Evolutionary conservation across 2,797 vertebrate genomes (phyloP).

Genomic region (Microhierax caerulescens): DNA sequence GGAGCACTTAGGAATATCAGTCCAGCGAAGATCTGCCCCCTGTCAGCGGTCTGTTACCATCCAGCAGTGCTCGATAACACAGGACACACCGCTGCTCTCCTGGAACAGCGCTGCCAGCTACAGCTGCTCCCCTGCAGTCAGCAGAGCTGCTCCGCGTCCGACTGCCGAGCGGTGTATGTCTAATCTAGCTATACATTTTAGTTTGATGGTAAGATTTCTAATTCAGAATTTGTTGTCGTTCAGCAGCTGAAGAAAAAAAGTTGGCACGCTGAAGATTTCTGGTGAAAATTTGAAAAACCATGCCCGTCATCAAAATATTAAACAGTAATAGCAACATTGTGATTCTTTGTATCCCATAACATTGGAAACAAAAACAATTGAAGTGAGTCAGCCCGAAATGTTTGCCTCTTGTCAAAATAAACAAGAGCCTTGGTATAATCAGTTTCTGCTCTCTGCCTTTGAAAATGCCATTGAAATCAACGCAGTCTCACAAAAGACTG

Average conservation of each 20-base stretch:
- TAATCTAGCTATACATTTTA: neutral
- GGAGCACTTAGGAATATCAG: neutral
- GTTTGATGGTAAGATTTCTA: neutral
- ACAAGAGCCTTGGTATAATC: neutral
- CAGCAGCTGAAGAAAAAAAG: neutral
- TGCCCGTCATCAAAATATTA: slow-evolving; percentile 8
- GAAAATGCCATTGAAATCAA: neutral
- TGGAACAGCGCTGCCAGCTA: neutral
- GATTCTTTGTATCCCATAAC: neutral
- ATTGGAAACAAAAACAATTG: neutral
- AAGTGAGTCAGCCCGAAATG: neutral
- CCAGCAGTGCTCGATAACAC: neutral
- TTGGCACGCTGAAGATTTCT: neutral
- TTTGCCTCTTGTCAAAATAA: slow-evolving; percentile 10
- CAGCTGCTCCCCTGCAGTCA: neutral
- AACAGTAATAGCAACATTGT: neutral
- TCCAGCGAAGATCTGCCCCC: neutral
- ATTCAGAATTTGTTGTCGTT: slow-evolving; percentile 5
- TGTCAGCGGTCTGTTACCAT: neutral
- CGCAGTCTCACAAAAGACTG: neutral
- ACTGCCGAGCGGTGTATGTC: neutral
- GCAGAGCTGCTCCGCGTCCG: neutral
- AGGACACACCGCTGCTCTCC: neutral
- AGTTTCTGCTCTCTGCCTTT: neutral
- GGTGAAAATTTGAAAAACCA: neutral